Conservation (phyloP, 2,888 invertebrate genomes). For the Parnassius smintheus region DNA sequence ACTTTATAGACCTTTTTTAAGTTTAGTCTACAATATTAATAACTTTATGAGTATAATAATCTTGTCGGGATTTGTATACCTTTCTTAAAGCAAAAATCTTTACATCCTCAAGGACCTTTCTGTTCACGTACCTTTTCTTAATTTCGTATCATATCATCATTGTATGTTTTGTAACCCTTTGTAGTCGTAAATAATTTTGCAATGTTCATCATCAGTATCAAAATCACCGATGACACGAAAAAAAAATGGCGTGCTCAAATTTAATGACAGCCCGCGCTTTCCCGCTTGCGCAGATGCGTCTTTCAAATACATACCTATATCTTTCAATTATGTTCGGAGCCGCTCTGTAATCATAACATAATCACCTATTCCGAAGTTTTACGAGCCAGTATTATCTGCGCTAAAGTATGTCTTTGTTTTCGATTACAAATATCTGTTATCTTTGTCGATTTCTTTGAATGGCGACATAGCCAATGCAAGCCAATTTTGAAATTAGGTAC, state of each 20-base stretch:
- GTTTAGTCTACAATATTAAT: too few relatives aligned
- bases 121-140: background rate
- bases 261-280: constrained; percentile 53
- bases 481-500: constrained; percentile 15
- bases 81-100: too few relatives aligned
- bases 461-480: constrained; percentile 23
- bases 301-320: constrained; percentile 45
- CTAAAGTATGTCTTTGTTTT: constrained; percentile 42
- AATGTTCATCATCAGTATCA: constrained; percentile 27
- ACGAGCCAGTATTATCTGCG: constrained; percentile 46
- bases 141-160: constrained; percentile 31
- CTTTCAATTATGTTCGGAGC: constrained; percentile 54
- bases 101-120: too few relatives aligned
- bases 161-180: constrained; percentile 27
- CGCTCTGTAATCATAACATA: constrained; percentile 73
- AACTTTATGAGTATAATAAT: too few relatives aligned
- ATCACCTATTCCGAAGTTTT: constrained; percentile 60
- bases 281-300: constrained; percentile 41
- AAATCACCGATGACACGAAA: constrained; percentile 40
- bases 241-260: constrained; percentile 38
- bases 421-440: constrained; percentile 40
- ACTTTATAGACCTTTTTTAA: background rate
- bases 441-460: constrained; percentile 32
- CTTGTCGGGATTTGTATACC: too few relatives aligned
- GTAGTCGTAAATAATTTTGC: constrained; percentile 19